Evolutionary conservation across 2,113 vertebrate species (phyloP), one percentile per base, ranked within the genome.

Genomic region (Perca fluviatilis): DNA sequence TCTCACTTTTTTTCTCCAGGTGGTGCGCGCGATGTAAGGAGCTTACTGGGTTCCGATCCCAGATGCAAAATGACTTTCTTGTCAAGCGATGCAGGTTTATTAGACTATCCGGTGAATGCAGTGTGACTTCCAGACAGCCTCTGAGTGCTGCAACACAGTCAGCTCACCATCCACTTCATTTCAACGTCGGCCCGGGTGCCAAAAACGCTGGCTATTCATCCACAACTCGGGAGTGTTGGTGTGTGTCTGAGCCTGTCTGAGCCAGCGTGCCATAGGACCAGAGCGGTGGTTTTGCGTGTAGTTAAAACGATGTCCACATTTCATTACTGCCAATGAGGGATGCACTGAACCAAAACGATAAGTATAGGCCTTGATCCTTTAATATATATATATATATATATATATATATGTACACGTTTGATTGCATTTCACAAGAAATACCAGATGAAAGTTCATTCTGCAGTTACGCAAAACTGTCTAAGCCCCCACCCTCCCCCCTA

Each of bases 81-180:
- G 68, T 63, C 33, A 40, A 73, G 56, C 12, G 30, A 33, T 33
- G 30, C 30, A 4, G 30, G 30, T 33, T 33, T 33, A 27, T 33
- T 5, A 33, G 46, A 61, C 62, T 6, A 6, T 9, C 50, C 63
- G 53, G 54, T 62, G 40, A 61, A 14, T 10, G 36, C 51, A 21
- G 46, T 58, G 72, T 66, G 56, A 71, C 73, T 66, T 60, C 56
- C 79, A 80, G 70, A 50, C 74, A 21, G 47, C 40, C 64, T 56
- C 36, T 65, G 21, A 30, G 61, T 23, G 61, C 54, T n/a, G 57
- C 64, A 50, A 5, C 56, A 2, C 74, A 27, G 51, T 47, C 25
- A 40, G 63, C 43, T 82, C 51, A 14, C 33, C 75, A 8, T 25
- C n/a, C 19, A 2, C 68, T 10, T n/a, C 6, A 58, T 73, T 57